These are phyloP conservation scores for Thamnaconus septentrionalis DNA, from an alignment of 2,113 vertebrate species.

Conservation along the genomic window DNA sequence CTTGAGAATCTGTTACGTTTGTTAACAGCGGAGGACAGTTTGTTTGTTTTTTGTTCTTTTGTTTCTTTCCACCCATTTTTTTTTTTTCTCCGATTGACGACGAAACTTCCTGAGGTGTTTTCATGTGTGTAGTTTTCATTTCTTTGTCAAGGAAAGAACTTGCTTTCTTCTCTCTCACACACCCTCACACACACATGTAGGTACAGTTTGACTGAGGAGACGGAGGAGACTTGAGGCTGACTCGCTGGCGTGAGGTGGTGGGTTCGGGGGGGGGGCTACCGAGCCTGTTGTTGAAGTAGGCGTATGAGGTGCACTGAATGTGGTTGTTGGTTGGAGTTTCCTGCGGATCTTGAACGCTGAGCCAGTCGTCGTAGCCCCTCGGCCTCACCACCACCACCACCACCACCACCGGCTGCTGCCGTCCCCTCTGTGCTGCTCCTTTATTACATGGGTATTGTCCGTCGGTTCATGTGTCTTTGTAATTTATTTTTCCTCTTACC, in stretches of 20 bases:
- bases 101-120: conserved; percentile 7
- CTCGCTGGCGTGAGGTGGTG: conserved; percentile 28
- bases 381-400: background rate
- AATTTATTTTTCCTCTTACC: conserved; percentile 61
- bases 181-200: conserved; percentile 24
- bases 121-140: conserved; percentile 21
- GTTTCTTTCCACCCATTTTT: conserved; percentile 8
- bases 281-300: conserved; percentile 64
- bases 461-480: conserved; percentile 54
- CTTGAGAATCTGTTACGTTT: conserved; percentile 62
- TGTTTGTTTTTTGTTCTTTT: background rate
- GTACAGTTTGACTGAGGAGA: conserved; percentile 57
- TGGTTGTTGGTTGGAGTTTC: conserved; percentile 74
- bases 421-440: conserved; percentile 58
- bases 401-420: conserved; percentile 41
- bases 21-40: conserved; percentile 40
- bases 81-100: conserved; percentile 9
- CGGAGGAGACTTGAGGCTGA: conserved; percentile 18
- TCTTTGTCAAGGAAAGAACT: background rate
- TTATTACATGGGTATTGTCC: conserved; percentile 43
- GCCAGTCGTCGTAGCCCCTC: conserved; percentile 72
- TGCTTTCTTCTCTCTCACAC: conserved; percentile 14
- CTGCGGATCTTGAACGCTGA: conserved; percentile 82
- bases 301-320: conserved; percentile 68
- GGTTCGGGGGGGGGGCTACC: conserved; percentile 48